A percentile compares a stretch with the other conserved stretches of the same genome.
Evolutionary conservation across 92 coral and sea anemone species (phyloP).

Genomic region (Bergia puertoricense): DNA sequence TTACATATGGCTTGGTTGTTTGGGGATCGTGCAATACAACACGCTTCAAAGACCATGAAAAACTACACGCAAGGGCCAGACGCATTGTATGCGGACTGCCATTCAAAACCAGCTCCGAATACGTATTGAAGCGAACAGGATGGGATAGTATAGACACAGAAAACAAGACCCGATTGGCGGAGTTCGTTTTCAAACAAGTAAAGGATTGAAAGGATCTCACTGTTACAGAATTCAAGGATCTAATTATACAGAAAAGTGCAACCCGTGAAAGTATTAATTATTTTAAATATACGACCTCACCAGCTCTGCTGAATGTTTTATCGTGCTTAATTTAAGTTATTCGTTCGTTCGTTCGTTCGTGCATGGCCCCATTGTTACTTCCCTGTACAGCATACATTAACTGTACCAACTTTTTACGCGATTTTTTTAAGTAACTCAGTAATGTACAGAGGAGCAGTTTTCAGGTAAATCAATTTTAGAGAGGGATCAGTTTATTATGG

Average conservation of each 20-base stretch:
- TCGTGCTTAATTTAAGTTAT: too few species aligned
- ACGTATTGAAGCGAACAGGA: not conserved
- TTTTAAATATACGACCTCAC: too few species aligned
- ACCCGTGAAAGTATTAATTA: not conserved
- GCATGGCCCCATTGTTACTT: too few species aligned
- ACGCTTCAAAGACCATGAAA: not conserved
- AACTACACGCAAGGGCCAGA: constrained; percentile 25
- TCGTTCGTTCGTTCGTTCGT: too few species aligned
- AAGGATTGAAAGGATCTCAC: not conserved
- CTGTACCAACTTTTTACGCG: too few species aligned
- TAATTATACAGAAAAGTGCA: not conserved
- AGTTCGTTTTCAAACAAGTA: not conserved
- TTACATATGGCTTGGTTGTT: not conserved
- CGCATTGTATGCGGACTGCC: not conserved
- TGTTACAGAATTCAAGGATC: not conserved
- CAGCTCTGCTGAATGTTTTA: too few species aligned
- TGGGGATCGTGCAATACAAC: not conserved
- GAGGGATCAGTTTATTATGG: too few species aligned
- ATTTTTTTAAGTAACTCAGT: too few species aligned
- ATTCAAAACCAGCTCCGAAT: constrained; percentile 19
- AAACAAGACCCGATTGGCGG: not conserved
- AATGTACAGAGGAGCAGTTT: too few species aligned
- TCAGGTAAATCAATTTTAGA: too few species aligned
- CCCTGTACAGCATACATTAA: too few species aligned
- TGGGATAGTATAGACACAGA: constrained; percentile 2